These are phyloP conservation scores for Oscheius sp. DNA, from an alignment of 2,888 invertebrate species.

Conservation along the genomic window DNA sequence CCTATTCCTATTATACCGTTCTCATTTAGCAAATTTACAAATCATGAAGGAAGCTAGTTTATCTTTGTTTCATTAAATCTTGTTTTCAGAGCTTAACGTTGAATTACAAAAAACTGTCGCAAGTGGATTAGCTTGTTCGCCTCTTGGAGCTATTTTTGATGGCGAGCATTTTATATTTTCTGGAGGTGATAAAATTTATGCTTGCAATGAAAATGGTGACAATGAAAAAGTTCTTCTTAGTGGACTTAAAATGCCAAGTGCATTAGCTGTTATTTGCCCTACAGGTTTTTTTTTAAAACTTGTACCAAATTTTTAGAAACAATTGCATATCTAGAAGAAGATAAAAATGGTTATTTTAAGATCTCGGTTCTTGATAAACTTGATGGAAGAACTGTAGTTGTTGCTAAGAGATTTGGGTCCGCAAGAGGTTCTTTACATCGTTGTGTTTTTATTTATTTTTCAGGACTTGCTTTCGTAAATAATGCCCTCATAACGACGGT, in stretches of 20 bases:
- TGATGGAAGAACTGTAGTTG: background rate
- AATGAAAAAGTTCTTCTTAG: background rate
- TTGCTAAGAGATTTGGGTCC: background rate
- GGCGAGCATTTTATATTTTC: background rate
- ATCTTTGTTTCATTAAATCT: background rate
- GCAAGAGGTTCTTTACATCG: background rate
- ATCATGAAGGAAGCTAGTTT: background rate
- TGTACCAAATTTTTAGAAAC: background rate
- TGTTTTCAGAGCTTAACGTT: background rate
- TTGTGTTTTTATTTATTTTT: background rate
- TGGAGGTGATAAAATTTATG: background rate
- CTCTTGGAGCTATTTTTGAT: background rate
- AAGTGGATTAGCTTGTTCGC: background rate
- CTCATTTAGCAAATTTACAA: background rate
- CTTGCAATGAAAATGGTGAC: background rate
- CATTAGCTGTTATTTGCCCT: background rate
- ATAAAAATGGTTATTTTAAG: too few species aligned
- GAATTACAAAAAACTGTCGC: background rate
- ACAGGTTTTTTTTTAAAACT: background rate
- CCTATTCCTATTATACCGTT: too few species aligned
- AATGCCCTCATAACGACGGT: too few species aligned
- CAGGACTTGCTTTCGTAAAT: background rate
- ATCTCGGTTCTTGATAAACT: background rate
- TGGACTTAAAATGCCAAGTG: background rate
- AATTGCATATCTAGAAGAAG: background rate